Base-by-base conservation (phyloP, 1,140 invertebrate species). In the Drosophila rufa region DNA sequence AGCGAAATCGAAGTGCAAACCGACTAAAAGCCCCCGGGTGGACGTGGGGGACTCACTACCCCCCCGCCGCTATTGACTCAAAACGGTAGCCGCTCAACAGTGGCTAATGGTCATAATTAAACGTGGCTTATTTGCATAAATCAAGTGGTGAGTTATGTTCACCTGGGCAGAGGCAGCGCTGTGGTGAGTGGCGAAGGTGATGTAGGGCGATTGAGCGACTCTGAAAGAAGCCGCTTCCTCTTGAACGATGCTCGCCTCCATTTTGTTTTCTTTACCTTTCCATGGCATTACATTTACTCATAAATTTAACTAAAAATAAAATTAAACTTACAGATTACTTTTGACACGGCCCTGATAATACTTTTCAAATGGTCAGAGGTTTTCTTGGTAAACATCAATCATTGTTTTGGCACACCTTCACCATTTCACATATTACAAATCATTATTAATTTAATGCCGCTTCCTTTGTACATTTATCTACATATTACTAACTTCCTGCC, bases 71-170 rank as follows among this genome's bases (percentile, higher is more conserved):
- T 86, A 79, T 85, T 85, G 82, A 86, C 79, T 86, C 68, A 75
- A 86, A 86, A 86, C 82, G 82, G 82, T 82, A 86, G 82, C 81
- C 81, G 82, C 82, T 86, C 75, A 86, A 86, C 83, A 86, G 83
- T 87, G 83, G 83, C 83, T 86, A 86, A 86, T 86, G 83, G 65
- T 73, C 82, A 87, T 86, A 82, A 86, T 86, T 86, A 86, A 86
- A 82, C 62, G 59, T 75, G 79, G 70, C 74, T 82, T 86, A 86
- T 86, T 86, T 86, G 83, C 83, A 61, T 62, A 86, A 70, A 46
- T 82, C 58, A 75, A 86, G 82, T 85, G 82, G 66, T 71, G 69
- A 73, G 53, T 73, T 70, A 70, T 70, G 62, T 55, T 70, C 67
- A 68, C 48, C 47, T 69, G 66, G 47, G 22, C 66, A 45, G 27